Evolutionary conservation across 2,113 vertebrate species (phyloP).

Genomic region (Girardinichthys multiradiatus): DNA sequence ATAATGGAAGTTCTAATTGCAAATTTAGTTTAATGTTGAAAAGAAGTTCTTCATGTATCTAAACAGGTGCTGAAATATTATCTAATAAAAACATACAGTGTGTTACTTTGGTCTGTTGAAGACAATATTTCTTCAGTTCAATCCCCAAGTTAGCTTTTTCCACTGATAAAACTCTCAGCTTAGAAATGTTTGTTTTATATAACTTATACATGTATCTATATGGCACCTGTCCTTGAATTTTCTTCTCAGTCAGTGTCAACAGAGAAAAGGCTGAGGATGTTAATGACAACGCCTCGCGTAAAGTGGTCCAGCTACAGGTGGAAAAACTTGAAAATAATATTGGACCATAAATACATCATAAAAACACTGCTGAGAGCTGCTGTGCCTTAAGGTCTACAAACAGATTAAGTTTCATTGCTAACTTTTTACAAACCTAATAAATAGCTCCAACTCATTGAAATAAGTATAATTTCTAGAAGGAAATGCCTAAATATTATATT

Average conservation of each 20-base stretch:
- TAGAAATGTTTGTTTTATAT: not conserved
- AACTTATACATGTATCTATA: not conserved
- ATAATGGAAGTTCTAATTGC: slow-evolving; percentile 44
- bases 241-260: not conserved
- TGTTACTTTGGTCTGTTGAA: not conserved
- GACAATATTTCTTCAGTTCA: not conserved
- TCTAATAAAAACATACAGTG: not conserved
- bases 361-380: too few species aligned
- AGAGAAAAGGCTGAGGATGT: not conserved
- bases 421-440: too few species aligned
- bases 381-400: too few species aligned
- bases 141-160: not conserved
- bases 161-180: not conserved
- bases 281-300: not conserved
- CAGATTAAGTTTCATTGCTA: too few species aligned
- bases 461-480: too few species aligned
- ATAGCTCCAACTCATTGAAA: too few species aligned
- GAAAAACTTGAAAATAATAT: too few species aligned
- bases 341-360: too few species aligned
- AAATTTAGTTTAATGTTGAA: slow-evolving; percentile 19
- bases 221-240: not conserved
- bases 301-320: too few species aligned
- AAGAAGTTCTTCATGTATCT: not conserved
- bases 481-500: too few species aligned
- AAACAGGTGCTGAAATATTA: slow-evolving; percentile 12